These are phyloP conservation scores for Rousettus madagascariensis DNA, from an alignment of 2,797 vertebrate species.

Conservation along the genomic window DNA sequence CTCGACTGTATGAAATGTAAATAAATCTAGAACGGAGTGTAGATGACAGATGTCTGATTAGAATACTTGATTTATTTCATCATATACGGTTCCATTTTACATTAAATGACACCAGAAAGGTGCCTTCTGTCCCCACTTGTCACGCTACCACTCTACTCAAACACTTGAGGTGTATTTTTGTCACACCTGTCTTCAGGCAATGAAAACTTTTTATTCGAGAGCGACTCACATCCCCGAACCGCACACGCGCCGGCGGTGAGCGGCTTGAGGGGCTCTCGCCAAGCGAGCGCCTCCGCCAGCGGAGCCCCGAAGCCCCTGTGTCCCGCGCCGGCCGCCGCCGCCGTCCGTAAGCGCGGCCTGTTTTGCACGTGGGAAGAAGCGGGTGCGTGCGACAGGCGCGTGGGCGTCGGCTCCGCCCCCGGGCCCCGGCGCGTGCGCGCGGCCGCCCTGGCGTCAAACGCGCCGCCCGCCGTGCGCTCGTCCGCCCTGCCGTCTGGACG, in stretches of 20 bases:
- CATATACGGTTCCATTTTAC: neutral
- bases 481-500: too few relatives aligned
- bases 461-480: too few relatives aligned
- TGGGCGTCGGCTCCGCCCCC: too few relatives aligned
- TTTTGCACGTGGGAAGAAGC: neutral
- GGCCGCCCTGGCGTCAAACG: too few relatives aligned
- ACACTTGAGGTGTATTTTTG: neutral
- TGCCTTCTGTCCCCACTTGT: neutral
- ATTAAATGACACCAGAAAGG: neutral
- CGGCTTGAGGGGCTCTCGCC: neutral
- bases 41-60: neutral
- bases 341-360: neutral
- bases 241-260: accelerated
- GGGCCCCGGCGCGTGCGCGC: too few relatives aligned
- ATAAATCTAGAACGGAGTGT: neutral
- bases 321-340: neutral
- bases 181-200: neutral
- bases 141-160: neutral
- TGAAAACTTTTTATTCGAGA: neutral
- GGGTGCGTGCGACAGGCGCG: too few relatives aligned
- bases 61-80: neutral
- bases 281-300: neutral
- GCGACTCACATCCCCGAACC: neutral
- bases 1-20: neutral
- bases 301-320: neutral